Evolutionary conservation across 2,113 vertebrate genomes (phyloP), one percentile per base, ranked within the genome.

Genomic region (Tauraco erythrolophus): DNA sequence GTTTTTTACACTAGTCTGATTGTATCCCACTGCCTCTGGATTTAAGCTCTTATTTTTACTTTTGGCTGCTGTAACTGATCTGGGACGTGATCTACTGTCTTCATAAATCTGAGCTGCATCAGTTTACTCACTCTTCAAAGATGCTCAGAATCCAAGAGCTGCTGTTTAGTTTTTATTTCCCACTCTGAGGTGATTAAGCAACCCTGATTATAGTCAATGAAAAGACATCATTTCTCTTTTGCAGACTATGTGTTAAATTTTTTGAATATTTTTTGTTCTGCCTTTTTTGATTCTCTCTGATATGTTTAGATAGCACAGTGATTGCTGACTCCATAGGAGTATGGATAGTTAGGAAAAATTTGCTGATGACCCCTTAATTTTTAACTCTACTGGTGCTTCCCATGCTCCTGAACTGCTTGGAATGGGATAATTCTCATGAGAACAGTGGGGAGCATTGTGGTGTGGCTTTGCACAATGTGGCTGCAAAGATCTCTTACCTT

Each of bases 41-140:
- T 95, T 91, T 80, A 89, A 93, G 92, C 51, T 31, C 68, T 74
- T 92, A 37, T 89, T 92, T 92, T 89, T 33, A 9, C 50, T 83
- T 84, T 93, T 80, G 66, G 62, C 71, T 94, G 45, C 78, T 83
- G 31, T 69, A 72, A 58, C 57, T 90, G 81, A 90, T 86, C 41
- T 86, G 79, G 68, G 75, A 77, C 0, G 0, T 68, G 79, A 70
- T 86, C 39, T 94, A 19, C 33, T 77, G 25, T 93, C 84, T 86
- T 77, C 83, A 86, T 94, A 93, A 93, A 90, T 80, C 54, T 7
- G 1, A 5, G 3, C 9, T 70, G 25, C 61, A 19, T 46, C 1
- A 0, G 12, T 41, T 94, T 66, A 57, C 22, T 74, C 3, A 0
- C 6, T 90, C 37, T 79, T 94, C 35, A 66, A 88, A 92, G n/a